Evolutionary conservation across 2,113 vertebrate species (phyloP).

Genomic region (Polypterus senegalus): DNA sequence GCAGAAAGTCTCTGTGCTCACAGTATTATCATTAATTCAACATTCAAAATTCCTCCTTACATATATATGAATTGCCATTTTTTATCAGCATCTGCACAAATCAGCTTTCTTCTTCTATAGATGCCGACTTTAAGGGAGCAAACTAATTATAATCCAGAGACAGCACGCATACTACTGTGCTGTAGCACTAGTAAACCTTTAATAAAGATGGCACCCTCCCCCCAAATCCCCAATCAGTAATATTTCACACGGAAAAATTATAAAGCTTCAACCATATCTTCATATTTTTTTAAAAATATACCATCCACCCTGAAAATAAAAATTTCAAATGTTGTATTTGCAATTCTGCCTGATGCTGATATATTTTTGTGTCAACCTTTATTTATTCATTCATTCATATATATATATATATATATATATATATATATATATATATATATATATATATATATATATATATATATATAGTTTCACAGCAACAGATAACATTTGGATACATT

Average conservation of each 20-base stretch:
- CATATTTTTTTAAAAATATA: background rate
- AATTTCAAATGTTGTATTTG: conserved; percentile 8
- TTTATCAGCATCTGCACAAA: conserved; percentile 57
- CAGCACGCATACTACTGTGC: background rate
- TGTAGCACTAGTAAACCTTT: conserved; percentile 4
- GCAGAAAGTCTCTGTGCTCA: conserved; percentile 48
- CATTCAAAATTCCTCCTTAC: conserved; percentile 66
- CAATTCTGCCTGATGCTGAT: background rate
- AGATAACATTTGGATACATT: too few relatives aligned
- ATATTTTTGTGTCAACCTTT: background rate
- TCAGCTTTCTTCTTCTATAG: conserved; percentile 39
- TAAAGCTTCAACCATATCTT: conserved; percentile 12
- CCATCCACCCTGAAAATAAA: conserved; percentile 31
- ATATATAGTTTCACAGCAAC: conserved; percentile 13
- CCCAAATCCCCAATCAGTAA: conserved; percentile 1
- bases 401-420: background rate
- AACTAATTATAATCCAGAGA: conserved; percentile 53
- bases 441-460: too few relatives aligned
- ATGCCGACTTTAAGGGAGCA: conserved; percentile 41
- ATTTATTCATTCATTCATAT: background rate
- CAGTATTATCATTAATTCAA: conserved; percentile 72
- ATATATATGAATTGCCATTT: conserved; percentile 84
- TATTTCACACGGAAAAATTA: conserved; percentile 3
- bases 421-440: too few relatives aligned
- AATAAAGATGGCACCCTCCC: background rate